Evolutionary conservation across 1,140 invertebrate species (phyloP).

Genomic region (Asobara japonica): DNA sequence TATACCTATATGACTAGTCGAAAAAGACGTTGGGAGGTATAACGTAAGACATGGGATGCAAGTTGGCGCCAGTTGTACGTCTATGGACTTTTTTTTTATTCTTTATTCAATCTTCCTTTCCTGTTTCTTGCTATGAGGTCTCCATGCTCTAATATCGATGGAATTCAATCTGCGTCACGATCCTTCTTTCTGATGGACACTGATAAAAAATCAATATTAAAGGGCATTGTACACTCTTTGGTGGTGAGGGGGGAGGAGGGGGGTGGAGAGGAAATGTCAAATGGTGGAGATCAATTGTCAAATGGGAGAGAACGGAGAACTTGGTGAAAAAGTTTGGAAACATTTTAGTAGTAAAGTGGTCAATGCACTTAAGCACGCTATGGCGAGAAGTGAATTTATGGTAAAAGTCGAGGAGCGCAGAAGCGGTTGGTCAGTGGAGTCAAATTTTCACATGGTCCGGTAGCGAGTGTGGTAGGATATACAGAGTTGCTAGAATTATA

Average conservation of each 20-base stretch:
- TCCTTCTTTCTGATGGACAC: not conserved
- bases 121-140: not conserved
- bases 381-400: no score
- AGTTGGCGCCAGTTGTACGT: constrained; percentile 28
- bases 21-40: not conserved
- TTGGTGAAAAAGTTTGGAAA: no score
- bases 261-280: not conserved
- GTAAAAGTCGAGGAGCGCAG: no score
- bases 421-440: no score
- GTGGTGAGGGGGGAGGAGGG: not conserved
- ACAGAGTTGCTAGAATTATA: no score
- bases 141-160: not conserved
- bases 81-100: constrained; percentile 24
- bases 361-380: no score
- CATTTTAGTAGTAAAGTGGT: no score
- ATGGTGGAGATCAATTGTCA: no score
- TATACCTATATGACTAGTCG: constrained; percentile 8
- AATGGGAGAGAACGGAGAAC: no score
- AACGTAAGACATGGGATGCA: constrained; percentile 14
- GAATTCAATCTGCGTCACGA: constrained; percentile 14
- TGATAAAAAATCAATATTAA: not conserved
- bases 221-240: constrained; percentile 4
- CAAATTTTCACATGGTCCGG: no score
- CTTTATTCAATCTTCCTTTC: not conserved
- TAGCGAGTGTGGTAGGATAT: no score